phyloP scores from a whole-genome alignment of 2,888 invertebrate genomes.

The Catonia carolina region DNA sequence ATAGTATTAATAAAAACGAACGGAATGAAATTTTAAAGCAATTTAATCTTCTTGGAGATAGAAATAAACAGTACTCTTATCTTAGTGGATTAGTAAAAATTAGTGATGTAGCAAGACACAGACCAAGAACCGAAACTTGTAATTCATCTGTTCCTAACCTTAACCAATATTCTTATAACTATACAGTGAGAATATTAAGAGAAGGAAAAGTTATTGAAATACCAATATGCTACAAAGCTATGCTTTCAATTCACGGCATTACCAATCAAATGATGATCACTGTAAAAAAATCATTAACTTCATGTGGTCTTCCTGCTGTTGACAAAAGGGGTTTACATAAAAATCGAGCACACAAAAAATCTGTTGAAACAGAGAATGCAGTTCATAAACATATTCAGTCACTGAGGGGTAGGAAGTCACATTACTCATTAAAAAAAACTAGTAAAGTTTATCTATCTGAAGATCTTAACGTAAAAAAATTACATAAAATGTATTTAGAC shows the following conservation, averaged over 20 bases:
- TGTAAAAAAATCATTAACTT: conserved; percentile 8
- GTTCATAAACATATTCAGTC: conserved; percentile 9
- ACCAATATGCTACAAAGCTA: not conserved
- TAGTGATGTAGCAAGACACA: not conserved
- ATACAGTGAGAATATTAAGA: conserved; percentile 2
- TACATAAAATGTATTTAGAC: conserved; percentile 15
- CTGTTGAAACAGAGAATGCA: conserved; percentile 2
- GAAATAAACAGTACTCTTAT: conserved; percentile 8
- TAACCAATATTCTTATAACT: conserved; percentile 4
- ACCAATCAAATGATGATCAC: conserved; percentile 11
- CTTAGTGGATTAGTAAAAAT: conserved; percentile 7
- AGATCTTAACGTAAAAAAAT: conserved; percentile 10
- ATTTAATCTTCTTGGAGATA: conserved; percentile 10
- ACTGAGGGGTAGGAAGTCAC: conserved; percentile 6
- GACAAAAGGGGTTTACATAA: conserved; percentile 11
- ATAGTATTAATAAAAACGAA: conserved; percentile 1
- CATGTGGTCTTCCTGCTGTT: conserved; percentile 3
- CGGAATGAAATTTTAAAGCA: not conserved
- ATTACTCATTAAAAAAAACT: conserved; percentile 4
- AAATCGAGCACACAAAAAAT: conserved; percentile 10
- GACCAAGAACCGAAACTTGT: conserved; percentile 1
- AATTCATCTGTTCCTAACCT: conserved; percentile 2
- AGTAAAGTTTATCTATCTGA: conserved; percentile 13
- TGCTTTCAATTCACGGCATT: conserved; percentile 11
- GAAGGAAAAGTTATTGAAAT: conserved; percentile 13